phyloP scores from a whole-genome alignment of 2,797 vertebrate genomes.

The Huso huso region DNA sequence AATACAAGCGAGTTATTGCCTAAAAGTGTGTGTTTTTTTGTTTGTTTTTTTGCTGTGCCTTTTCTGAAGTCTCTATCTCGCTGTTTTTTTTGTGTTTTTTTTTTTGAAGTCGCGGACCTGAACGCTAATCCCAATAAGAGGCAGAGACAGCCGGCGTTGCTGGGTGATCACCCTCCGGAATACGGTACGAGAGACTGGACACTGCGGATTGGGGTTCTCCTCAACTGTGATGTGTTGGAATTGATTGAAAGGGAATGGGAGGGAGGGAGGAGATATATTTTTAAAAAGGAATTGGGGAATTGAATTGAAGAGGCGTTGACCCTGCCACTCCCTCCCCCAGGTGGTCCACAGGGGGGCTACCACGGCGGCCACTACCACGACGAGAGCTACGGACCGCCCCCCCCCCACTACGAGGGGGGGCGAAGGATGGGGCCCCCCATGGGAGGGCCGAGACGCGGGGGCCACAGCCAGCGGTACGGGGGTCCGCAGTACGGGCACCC shows the following conservation, averaged over 20 bases:
- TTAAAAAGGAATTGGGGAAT: too few species aligned
- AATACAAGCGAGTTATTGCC: too few species aligned
- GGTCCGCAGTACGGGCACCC: slow-evolving; percentile 71
- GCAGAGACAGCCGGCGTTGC: slow-evolving; percentile 83
- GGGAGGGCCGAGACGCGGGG: slow-evolving; percentile 68
- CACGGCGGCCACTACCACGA: slow-evolving; percentile 69
- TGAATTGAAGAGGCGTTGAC: too few species aligned
- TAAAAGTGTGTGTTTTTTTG: background rate
- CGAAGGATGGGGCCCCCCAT: slow-evolving; percentile 77
- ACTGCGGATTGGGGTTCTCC: too few species aligned
- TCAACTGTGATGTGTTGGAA: too few species aligned
- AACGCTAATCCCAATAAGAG: slow-evolving; percentile 84
- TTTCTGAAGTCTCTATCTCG: background rate
- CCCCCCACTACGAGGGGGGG: slow-evolving; percentile 78
- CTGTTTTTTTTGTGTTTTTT: background rate
- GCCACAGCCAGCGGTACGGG: slow-evolving; percentile 66
- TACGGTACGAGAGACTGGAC: slow-evolving; percentile 60
- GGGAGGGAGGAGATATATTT: too few species aligned
- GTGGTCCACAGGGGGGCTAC: slow-evolving; percentile 78
- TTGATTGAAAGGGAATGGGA: too few species aligned
- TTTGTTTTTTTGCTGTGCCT: too few species aligned
- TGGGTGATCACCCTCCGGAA: slow-evolving; percentile 89
- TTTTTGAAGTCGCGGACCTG: slow-evolving; percentile 48
- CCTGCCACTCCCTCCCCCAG: slow-evolving; percentile 35
- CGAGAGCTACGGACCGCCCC: slow-evolving; percentile 75